Percentiles rank a stretch among this genome's conserved stretches.
Conservation (phyloP, 2,113 vertebrate species). For the Orycteropus afer region DNA sequence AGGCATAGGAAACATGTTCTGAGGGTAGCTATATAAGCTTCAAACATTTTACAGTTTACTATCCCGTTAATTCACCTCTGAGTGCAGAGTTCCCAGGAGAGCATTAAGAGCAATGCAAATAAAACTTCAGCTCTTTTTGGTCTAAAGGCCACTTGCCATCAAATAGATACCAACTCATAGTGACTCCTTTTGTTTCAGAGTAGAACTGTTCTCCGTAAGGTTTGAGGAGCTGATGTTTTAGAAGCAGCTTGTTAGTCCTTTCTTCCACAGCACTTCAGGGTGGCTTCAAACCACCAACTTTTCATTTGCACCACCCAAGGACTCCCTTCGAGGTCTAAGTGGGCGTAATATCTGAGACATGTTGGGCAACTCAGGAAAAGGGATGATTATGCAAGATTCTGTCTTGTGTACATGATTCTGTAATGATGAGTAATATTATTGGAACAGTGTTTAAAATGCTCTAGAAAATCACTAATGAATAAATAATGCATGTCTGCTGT, state of each 20-base stretch:
- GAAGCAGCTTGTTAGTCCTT: background rate
- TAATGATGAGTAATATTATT: background rate
- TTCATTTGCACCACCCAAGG: background rate
- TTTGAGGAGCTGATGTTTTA: background rate
- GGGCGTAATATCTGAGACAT: background rate
- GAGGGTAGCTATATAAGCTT: background rate
- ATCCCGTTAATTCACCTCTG: background rate
- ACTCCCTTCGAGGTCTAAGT: background rate
- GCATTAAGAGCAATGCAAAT: background rate
- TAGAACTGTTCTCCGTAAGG: background rate
- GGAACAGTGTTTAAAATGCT: background rate
- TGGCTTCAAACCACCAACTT: background rate
- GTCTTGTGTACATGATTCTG: background rate
- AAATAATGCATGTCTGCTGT: background rate
- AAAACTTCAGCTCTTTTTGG: background rate
- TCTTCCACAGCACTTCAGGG: background rate
- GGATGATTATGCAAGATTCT: background rate
- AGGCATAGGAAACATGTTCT: background rate
- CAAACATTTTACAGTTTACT: background rate
- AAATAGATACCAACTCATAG: background rate
- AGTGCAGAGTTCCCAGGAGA: background rate
- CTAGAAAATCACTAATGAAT: constrained; percentile 9
- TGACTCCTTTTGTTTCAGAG: background rate
- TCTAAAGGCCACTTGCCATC: background rate
- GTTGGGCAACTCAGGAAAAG: background rate